Percentiles rank a stretch among this genome's conserved stretches.
These are phyloP conservation scores for Rotaria macrura DNA, from an alignment of 2,888 invertebrate species.

Conservation along the genomic window DNA sequence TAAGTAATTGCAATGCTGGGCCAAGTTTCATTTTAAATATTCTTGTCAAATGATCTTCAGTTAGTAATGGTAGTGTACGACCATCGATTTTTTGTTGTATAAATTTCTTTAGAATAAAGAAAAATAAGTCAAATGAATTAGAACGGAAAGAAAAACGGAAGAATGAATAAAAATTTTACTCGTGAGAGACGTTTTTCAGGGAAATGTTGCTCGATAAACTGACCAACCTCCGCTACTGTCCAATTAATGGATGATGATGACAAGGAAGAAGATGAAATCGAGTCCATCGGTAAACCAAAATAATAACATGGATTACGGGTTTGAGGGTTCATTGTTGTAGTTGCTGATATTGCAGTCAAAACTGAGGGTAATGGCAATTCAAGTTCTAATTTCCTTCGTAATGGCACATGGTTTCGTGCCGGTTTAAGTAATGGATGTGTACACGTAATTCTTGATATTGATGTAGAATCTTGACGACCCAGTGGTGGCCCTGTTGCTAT, in stretches of 20 bases:
- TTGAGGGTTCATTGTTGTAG: neutral
- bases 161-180: neutral
- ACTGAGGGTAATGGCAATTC: neutral
- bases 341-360: neutral
- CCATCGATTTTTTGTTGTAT: neutral
- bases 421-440: neutral
- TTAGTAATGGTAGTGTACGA: neutral
- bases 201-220: neutral
- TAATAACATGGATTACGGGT: neutral
- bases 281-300: neutral
- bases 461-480: neutral
- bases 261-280: neutral
- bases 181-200: neutral
- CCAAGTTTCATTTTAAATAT: slow-evolving; percentile 21
- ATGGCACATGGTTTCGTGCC: too few relatives aligned
- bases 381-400: neutral
- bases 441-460: neutral
- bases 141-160: neutral
- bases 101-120: neutral
- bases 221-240: neutral
- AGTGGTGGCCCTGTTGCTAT: neutral
- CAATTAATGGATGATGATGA: neutral
- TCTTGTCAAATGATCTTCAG: neutral
- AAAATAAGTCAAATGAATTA: neutral
- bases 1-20: neutral